Conservation (phyloP, 1,140 invertebrate genomes). For the Bombus polaris region DNA sequence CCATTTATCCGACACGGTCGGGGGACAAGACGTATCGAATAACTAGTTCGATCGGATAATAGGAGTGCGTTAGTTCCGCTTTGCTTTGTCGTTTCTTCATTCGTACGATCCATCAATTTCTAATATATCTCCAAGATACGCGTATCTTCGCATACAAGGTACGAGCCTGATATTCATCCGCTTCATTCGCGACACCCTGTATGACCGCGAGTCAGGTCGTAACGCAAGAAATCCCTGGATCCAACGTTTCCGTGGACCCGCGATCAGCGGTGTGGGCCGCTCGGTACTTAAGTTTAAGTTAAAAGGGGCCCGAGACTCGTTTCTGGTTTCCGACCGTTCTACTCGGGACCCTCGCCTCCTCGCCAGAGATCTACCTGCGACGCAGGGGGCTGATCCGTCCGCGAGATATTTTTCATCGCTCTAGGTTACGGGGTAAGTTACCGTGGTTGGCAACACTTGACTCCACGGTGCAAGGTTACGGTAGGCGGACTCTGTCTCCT, state of each 20-base stretch:
- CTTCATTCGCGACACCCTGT: background rate
- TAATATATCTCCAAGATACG: too few relatives aligned
- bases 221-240: background rate
- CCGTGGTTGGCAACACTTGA: slow-evolving; percentile 68
- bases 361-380: slow-evolving; percentile 4
- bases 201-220: background rate
- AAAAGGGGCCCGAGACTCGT: background rate
- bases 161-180: slow-evolving; percentile 3
- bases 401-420: slow-evolving; percentile 63
- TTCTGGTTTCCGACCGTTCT: background rate
- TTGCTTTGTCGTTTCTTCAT: too few relatives aligned
- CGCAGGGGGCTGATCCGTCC: slow-evolving; percentile 37
- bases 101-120: too few relatives aligned
- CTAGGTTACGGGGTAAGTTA: slow-evolving; percentile 70
- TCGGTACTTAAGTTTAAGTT: background rate
- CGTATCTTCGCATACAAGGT: rapidly evolving
- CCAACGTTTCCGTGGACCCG: background rate
- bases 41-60: too few relatives aligned
- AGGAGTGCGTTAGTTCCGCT: too few relatives aligned
- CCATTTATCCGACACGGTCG: too few relatives aligned
- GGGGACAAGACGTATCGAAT: too few relatives aligned
- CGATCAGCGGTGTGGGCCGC: background rate
- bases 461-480: slow-evolving; percentile 68
- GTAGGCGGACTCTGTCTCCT: slow-evolving; percentile 56
- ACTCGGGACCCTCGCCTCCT: background rate